Evolutionary conservation across 2,113 vertebrate genomes (phyloP), one percentile per base, ranked within the genome.

Genomic region (Trachemys scripta): DNA sequence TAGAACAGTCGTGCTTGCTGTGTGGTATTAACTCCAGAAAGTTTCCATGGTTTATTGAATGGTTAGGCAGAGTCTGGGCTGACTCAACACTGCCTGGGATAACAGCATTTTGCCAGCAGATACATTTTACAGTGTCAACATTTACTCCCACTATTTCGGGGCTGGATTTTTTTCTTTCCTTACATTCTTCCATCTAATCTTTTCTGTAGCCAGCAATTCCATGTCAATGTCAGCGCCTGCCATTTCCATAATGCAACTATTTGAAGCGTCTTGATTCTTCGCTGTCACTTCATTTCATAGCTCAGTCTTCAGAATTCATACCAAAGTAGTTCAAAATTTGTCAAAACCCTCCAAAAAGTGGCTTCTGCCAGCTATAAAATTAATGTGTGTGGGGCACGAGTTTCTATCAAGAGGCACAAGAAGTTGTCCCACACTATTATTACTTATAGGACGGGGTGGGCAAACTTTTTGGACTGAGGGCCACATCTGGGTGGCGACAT

Each of bases 1-100:
- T 96, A 85, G 87, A 97, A 97, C 95, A 96, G 92, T 94, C 94
- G 93, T 90, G 85, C 83, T 97, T 95, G 93, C 92, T 92, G 57
- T 95, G 86, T 84, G 90, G 94, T 93, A 75, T 35, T 83, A 90
- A 59, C 85, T 94, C 89, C 75, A 91, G n/a, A 96, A 97, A 89
- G 93, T 87, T 93, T 96, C 90, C 90, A 54, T 1, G 0, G 89
- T 82, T 54, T 75, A 96, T 90, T 0, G 11, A 92, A 93, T 90
- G 93, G 94, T 96, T 96, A 97, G 94, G 81, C 89, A 89, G 79
- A 85, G 75, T 29, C 65, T 22, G 79, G 62, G 89, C 93, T 95
- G 96, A 96, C 91, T 97, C 94, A 96, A 31, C 95, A 87, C 90
- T 90, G 92, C 69, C 65, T 0, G 0, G 95, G 90, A 97, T 75